These are phyloP conservation scores for Myotis davidii DNA, from an alignment of 2,113 vertebrate species.

Conservation along the genomic window DNA sequence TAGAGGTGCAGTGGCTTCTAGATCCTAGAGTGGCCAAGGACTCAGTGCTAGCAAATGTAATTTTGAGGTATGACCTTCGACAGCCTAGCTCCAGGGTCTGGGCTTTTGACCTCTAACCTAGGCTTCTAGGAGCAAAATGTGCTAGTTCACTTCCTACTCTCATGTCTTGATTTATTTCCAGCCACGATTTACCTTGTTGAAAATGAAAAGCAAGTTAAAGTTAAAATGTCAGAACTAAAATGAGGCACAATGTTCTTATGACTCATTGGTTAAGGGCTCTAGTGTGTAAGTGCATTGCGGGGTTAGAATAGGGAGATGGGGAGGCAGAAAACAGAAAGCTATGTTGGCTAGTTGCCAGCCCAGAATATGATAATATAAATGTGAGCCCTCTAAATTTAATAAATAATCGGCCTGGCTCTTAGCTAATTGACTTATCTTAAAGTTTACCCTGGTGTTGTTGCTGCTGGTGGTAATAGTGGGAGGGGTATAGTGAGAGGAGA, in stretches of 20 bases:
- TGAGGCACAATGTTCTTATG: neutral
- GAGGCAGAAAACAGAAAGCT: neutral
- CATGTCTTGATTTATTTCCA: neutral
- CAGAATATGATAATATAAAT: neutral
- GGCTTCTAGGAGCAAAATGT: neutral
- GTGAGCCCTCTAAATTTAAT: neutral
- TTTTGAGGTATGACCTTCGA: neutral
- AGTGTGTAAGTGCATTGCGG: neutral
- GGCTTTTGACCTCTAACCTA: neutral
- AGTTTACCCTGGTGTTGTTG: neutral
- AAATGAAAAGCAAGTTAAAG: neutral
- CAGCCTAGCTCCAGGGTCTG: no score
- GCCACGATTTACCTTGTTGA: neutral
- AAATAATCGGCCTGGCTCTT: neutral
- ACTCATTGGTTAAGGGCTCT: neutral
- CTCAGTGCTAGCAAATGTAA: neutral
- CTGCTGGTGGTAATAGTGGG: no score
- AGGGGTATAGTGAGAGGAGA: no score
- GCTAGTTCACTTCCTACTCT: neutral
- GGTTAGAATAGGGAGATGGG: rapidly evolving
- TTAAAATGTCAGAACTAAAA: neutral
- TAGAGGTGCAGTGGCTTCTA: neutral
- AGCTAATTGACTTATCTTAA: neutral
- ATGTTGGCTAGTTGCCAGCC: neutral
- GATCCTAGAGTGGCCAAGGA: neutral